These are phyloP conservation scores for Rana temporaria DNA, from an alignment of 2,113 vertebrate species.

Conservation along the genomic window DNA sequence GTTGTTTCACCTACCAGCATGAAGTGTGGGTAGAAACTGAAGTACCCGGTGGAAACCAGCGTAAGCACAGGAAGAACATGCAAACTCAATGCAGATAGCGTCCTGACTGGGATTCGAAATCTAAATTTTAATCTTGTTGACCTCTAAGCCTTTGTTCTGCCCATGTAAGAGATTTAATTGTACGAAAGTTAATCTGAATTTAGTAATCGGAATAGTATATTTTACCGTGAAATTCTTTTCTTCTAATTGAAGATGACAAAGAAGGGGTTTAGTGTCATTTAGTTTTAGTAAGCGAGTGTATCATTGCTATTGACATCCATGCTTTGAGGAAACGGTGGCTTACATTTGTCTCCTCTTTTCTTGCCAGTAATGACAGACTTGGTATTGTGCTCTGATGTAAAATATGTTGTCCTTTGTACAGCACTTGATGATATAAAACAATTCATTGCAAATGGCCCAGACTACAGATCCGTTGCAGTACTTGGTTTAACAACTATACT, in stretches of 20 bases:
- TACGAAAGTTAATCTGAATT: too few relatives aligned
- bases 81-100: too few relatives aligned
- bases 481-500: constrained; percentile 56
- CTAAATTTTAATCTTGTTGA: too few relatives aligned
- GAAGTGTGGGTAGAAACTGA: too few relatives aligned
- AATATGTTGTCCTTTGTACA: constrained; percentile 45
- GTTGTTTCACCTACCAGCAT: too few relatives aligned
- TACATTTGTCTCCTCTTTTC: constrained; percentile 11
- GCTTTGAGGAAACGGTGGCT: constrained; percentile 1
- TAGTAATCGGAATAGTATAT: too few relatives aligned
- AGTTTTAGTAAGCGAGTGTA: constrained; percentile 18
- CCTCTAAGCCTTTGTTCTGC: too few relatives aligned
- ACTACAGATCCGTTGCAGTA: constrained; percentile 54
- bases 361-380: constrained; percentile 16
- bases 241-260: not conserved
- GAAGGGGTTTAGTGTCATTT: not conserved
- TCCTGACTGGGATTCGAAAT: too few relatives aligned
- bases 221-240: not conserved
- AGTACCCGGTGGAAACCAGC: too few relatives aligned
- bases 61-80: too few relatives aligned
- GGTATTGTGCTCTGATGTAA: constrained; percentile 36
- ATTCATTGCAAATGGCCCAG: constrained; percentile 56
- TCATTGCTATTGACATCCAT: constrained; percentile 21
- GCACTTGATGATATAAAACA: constrained; percentile 44
- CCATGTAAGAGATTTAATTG: too few relatives aligned